Evolutionary conservation across 2,113 vertebrate species (phyloP).

Genomic region (Dromaius novaehollandiae): DNA sequence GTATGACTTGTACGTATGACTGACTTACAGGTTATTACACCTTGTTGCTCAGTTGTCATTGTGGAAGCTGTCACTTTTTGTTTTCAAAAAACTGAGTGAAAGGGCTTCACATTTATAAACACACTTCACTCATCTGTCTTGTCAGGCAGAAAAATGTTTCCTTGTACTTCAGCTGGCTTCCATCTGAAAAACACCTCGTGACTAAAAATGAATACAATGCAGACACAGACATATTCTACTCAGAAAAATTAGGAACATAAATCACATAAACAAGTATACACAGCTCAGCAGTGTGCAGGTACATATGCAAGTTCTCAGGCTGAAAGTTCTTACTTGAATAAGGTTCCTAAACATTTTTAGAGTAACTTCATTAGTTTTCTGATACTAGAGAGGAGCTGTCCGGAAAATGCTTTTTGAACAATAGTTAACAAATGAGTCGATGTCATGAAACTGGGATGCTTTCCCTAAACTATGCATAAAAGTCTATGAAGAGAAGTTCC

Average conservation of each 20-base stretch:
- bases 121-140: background rate
- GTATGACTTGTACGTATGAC: background rate
- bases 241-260: background rate
- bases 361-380: background rate
- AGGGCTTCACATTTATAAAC: background rate
- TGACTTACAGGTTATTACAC: background rate
- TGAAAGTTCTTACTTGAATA: background rate
- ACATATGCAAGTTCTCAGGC: background rate
- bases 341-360: background rate
- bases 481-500: background rate
- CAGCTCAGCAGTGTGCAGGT: background rate
- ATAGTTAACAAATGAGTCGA: background rate
- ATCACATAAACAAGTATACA: background rate
- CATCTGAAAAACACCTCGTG: background rate
- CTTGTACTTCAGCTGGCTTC: background rate
- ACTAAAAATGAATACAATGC: background rate
- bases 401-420: background rate
- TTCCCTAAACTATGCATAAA: constrained; percentile 16
- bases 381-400: background rate
- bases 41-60: background rate
- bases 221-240: accelerated
- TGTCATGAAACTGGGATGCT: background rate
- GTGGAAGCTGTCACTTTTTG: background rate
- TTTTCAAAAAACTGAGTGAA: background rate
- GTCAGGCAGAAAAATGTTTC: background rate